Evolutionary conservation across 92 coral and sea anemone species (phyloP).

Genomic region (Porites rus): DNA sequence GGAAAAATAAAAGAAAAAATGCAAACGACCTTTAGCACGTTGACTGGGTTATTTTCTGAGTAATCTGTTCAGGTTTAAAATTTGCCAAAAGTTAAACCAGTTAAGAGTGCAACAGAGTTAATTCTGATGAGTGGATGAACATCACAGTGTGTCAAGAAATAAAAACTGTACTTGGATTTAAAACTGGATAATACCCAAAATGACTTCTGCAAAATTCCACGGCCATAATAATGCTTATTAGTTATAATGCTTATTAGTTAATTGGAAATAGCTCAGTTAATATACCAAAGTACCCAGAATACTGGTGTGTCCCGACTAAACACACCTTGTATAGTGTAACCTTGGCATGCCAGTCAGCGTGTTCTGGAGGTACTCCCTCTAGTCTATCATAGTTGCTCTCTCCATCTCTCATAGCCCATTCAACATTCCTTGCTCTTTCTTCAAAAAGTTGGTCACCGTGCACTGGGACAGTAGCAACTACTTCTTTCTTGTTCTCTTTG

Average conservation of each 20-base stretch:
- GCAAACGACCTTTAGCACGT: background rate
- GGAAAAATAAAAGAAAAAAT: background rate
- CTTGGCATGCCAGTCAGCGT: conserved; percentile 77
- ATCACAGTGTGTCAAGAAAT: too few relatives aligned
- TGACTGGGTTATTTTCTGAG: too few relatives aligned
- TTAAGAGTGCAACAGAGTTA: too few relatives aligned
- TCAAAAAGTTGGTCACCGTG: conserved; percentile 73
- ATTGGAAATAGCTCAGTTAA: too few relatives aligned
- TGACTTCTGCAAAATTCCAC: too few relatives aligned
- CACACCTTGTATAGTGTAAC: conserved; percentile 59
- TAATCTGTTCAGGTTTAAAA: too few relatives aligned
- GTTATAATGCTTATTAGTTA: too few relatives aligned
- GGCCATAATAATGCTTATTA: too few relatives aligned
- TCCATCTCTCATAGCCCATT: conserved; percentile 64
- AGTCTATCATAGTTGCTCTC: conserved; percentile 42
- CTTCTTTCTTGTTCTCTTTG: background rate
- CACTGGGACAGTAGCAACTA: conserved; percentile 33
- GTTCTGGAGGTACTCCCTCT: conserved; percentile 59
- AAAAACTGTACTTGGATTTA: too few relatives aligned
- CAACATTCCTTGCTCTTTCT: conserved; percentile 60
- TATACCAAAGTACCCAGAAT: background rate
- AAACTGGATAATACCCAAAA: too few relatives aligned
- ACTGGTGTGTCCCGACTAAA: background rate
- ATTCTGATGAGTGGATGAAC: too few relatives aligned
- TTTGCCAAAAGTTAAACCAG: too few relatives aligned